Conservation (phyloP, 1,140 invertebrate genomes). For the Halictus rubicundus region DNA sequence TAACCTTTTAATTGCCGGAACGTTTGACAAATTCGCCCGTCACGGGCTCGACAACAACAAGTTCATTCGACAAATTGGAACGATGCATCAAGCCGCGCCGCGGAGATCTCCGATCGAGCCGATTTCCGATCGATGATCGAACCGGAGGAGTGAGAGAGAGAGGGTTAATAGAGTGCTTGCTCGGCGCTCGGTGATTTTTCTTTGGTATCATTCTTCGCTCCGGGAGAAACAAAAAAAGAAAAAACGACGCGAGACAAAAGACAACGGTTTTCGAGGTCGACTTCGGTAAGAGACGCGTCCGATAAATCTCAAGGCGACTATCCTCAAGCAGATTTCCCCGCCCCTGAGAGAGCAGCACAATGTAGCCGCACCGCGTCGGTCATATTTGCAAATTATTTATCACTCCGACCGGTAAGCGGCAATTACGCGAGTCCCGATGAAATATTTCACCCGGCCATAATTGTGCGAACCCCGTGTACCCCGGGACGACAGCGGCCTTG, state of each 20-base stretch:
- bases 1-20: not conserved
- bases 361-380: slow-evolving; percentile 13
- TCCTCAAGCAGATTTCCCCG: not conserved
- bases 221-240: not conserved
- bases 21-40: not conserved
- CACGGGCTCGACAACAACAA: not conserved
- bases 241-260: slow-evolving; percentile 15
- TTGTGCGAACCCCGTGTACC: slow-evolving; percentile 16
- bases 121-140: slow-evolving; percentile 1
- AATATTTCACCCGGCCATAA: slow-evolving; percentile 35
- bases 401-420: slow-evolving; percentile 44
- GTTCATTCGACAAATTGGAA: slow-evolving; percentile 11
- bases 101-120: not conserved
- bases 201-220: no score
- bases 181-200: not conserved
- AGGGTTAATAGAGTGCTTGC: slow-evolving; percentile 19
- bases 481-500: not conserved
- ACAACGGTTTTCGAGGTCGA: slow-evolving; percentile 10
- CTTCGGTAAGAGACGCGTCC: slow-evolving; percentile 22
- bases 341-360: slow-evolving; percentile 15
- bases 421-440: slow-evolving; percentile 47
- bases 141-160: not conserved
- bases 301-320: slow-evolving; percentile 30
- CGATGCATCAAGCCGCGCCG: slow-evolving; percentile 13
- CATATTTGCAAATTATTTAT: slow-evolving; percentile 59